These are phyloP conservation scores for Eulemur albifrons DNA, from an alignment of 2,797 vertebrate species.

Conservation along the genomic window DNA sequence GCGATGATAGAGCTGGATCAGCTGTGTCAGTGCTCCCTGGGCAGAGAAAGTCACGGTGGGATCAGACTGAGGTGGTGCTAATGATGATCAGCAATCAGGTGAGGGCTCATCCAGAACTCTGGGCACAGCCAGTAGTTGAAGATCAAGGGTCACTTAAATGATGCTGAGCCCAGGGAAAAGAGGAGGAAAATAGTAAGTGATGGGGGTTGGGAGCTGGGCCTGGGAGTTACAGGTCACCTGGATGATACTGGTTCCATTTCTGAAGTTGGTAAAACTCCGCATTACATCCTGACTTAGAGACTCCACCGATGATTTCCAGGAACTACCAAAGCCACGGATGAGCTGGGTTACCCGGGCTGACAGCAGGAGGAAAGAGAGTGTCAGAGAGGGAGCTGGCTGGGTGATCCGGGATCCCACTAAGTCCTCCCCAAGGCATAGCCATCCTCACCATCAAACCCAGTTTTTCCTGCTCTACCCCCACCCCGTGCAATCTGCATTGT, in stretches of 20 bases:
- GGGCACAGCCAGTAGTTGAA: neutral
- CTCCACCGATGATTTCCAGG: slow-evolving; percentile 95
- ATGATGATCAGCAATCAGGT: neutral
- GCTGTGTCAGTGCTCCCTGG: slow-evolving; percentile 94
- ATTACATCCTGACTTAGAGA: slow-evolving; percentile 94
- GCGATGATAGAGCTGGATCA: slow-evolving; percentile 96
- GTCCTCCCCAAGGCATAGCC: neutral
- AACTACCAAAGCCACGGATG: slow-evolving; percentile 90
- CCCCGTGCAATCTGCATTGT: neutral
- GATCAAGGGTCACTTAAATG: neutral
- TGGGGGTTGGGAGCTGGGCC: neutral
- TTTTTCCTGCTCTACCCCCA: neutral
- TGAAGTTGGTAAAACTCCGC: slow-evolving; percentile 96
- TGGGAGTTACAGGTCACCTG: slow-evolving; percentile 84
- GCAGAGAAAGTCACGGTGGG: neutral
- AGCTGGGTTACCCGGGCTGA: slow-evolving; percentile 91
- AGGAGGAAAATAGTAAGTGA: neutral
- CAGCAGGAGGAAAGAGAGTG: neutral
- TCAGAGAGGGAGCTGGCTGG: neutral
- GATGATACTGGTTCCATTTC: slow-evolving; percentile 95
- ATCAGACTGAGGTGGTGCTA: neutral
- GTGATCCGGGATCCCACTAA: neutral
- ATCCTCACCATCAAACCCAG: neutral
- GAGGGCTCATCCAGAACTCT: neutral
- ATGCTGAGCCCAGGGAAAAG: neutral